Percentiles rank a stretch among this genome's conserved stretches.
Conservation (phyloP, 2,113 vertebrate genomes). For the Australoheros scitulus region DNA sequence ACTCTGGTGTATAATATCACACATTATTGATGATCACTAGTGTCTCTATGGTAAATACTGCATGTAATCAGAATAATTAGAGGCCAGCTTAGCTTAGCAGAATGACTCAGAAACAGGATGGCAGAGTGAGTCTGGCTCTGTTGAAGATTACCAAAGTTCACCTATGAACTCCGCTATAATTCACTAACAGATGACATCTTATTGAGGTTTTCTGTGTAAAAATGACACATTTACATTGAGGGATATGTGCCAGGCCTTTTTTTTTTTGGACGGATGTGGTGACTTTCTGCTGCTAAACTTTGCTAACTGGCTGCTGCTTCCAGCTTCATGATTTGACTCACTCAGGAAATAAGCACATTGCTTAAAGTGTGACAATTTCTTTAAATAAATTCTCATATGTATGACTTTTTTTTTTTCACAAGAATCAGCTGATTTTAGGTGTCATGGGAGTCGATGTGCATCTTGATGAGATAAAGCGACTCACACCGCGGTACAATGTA, state of each 20-base stretch:
- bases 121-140: too few relatives aligned
- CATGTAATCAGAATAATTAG: neutral
- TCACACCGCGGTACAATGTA: constrained; percentile 94
- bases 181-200: neutral
- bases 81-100: too few relatives aligned
- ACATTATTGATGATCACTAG: neutral
- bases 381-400: neutral
- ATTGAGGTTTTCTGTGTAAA: neutral
- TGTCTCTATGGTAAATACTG: neutral
- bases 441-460: constrained; percentile 98
- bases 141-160: too few relatives aligned
- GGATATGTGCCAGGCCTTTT: neutral
- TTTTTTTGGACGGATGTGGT: neutral
- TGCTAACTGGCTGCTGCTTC: neutral
- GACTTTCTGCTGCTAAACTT: neutral
- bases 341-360: neutral
- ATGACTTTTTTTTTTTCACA: neutral
- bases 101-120: too few relatives aligned
- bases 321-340: neutral
- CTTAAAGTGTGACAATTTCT: neutral
- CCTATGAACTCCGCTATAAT: neutral
- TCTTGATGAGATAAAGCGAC: constrained; percentile 94
- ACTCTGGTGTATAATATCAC: neutral
- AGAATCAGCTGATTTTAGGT: constrained; percentile 98
- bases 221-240: neutral